Percentiles rank a stretch among this genome's conserved stretches.
Evolutionary conservation across 2,888 invertebrate genomes (phyloP).

Genomic region (Syrphus vitripennis): DNA sequence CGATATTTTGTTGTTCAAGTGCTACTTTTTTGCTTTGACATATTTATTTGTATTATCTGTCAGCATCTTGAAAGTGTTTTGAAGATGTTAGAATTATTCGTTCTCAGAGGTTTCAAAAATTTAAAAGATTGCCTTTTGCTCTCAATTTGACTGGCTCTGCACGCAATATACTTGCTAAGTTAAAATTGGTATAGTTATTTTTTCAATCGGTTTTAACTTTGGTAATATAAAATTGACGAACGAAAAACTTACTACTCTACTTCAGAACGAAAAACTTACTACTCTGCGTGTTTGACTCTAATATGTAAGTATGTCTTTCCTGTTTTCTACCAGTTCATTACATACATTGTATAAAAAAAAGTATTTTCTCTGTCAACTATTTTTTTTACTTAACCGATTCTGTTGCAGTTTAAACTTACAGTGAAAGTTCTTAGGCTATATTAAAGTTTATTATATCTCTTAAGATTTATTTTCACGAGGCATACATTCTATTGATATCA

Average conservation of each 20-base stretch:
- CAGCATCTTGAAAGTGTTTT: neutral
- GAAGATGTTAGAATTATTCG: neutral
- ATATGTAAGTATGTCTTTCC: neutral
- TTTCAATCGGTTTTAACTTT: too few relatives aligned
- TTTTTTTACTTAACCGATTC: neutral
- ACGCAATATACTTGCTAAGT: too few relatives aligned
- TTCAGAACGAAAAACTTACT: too few relatives aligned
- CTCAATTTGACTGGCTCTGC: too few relatives aligned
- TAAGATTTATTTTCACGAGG: constrained; percentile 86
- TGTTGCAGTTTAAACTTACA: constrained; percentile 12
- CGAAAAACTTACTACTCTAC: too few relatives aligned
- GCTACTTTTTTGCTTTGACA: neutral
- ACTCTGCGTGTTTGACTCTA: too few relatives aligned
- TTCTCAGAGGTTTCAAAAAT: neutral
- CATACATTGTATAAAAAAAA: neutral
- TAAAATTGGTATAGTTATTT: too few relatives aligned
- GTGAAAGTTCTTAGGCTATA: constrained; percentile 25
- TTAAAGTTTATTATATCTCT: constrained; percentile 63
- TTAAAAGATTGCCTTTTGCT: neutral
- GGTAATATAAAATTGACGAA: too few relatives aligned
- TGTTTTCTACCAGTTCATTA: neutral
- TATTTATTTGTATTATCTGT: too few relatives aligned
- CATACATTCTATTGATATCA: constrained; percentile 96
- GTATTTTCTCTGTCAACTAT: neutral
- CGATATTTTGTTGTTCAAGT: neutral